Base-by-base conservation (phyloP, 2,888 invertebrate genomes). In the Hirtodrosophila histrioides region DNA sequence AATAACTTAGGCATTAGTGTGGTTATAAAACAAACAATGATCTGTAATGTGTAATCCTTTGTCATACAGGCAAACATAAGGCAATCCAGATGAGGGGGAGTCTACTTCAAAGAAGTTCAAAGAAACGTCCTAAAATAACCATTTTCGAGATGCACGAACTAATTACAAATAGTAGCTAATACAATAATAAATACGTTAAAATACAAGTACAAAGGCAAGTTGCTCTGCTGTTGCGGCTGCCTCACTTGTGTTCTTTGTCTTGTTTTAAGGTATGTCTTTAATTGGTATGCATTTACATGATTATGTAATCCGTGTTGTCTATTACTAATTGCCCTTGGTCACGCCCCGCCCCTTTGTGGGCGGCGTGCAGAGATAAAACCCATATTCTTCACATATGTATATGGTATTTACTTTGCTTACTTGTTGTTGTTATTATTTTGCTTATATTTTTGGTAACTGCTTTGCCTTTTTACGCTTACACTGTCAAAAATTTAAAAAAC, bases 391-490 rank as follows among this genome's bases (percentile, higher is more conserved):
- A 56, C 12, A 37, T 65, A 71, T n/a, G n/a, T n/a, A n/a, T 17
- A 17, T 17, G 2, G 17, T 17, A 17, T 17, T 17, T 77, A 49
- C 61, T 57, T 63, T 62, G 12, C 7, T 53, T 66, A 58, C 48
- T 43, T 45, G 31, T 36, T 43, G 24, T 40, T 70, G 10, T 27
- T 58, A 31, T 35, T 27, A 43, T 37, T 56, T 36, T 61, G 54
- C 29, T 10, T 48, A 58, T 41, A 37, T 75, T 76, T 84, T 84
- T 84, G 84, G 84, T 84, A 84, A 79, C 82, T 81, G 83, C 83
- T 83, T 78, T 77, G 74, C 78, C 77, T 76, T 80, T 79, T 71
- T 78, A 70, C 58, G 79, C 82, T 84, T 81, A 84, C 69, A 83
- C 69, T 75, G 67, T 74, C 75, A 78, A 83, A 81, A 69, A 65